These are phyloP conservation scores for Ibidorhyncha struthersii DNA, from an alignment of 2,113 vertebrate genomes.

Conservation along the genomic window DNA sequence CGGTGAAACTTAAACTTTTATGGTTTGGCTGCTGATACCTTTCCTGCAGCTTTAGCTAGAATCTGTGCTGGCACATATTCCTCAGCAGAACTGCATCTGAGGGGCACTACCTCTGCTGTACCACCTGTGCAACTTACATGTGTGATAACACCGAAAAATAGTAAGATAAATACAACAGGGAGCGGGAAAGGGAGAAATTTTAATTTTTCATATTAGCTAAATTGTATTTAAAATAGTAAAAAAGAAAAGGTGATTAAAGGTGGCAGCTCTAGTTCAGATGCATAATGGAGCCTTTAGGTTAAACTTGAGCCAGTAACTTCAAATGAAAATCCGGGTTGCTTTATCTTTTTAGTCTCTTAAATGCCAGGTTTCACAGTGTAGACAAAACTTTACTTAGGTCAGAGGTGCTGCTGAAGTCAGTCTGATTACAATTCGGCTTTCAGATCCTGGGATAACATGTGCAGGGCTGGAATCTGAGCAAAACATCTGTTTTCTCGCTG, in stretches of 20 bases:
- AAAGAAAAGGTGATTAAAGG: neutral
- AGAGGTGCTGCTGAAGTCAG: neutral
- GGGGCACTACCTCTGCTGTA: too few relatives aligned
- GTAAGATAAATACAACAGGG: neutral
- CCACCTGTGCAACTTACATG: neutral
- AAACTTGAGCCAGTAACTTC: neutral
- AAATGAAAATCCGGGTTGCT: neutral
- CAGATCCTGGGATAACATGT: neutral
- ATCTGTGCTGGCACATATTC: accelerated
- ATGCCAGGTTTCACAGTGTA: neutral
- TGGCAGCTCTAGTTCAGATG: neutral
- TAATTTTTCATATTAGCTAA: neutral
- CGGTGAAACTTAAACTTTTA: neutral
- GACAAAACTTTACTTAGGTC: neutral
- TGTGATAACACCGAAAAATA: accelerated
- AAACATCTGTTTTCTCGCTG: neutral
- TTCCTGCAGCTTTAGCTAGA: neutral
- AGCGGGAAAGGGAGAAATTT: neutral
- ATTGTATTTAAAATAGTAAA: neutral
- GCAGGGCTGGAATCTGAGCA: neutral
- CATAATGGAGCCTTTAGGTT: neutral
- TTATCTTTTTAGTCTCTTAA: neutral
- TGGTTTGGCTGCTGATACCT: neutral
- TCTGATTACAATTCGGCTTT: neutral
- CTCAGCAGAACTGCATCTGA: neutral